A percentile compares a stretch with the other conserved stretches of the same genome.
Conservation (phyloP, 2,113 vertebrate species). For the Protomyctophum bolini region DNA sequence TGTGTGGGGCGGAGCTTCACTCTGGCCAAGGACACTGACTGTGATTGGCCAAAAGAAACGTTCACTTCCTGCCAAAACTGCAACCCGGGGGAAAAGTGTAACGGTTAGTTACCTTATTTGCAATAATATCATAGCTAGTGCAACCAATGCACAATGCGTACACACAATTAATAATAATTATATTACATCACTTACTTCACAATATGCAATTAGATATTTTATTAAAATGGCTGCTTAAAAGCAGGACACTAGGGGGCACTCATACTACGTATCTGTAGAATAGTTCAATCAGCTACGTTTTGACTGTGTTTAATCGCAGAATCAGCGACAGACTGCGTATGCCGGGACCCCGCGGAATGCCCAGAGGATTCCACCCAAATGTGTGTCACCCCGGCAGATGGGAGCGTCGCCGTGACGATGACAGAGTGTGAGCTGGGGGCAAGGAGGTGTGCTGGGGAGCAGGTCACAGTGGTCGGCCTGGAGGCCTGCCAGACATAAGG, state of each 20-base stretch:
- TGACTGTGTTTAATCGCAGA: constrained; percentile 27
- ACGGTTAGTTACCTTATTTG: constrained; percentile 68
- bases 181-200: too few species aligned
- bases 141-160: too few species aligned
- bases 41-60: constrained; percentile 61
- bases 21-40: constrained; percentile 68
- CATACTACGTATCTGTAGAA: too few species aligned
- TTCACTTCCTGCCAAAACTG: constrained; percentile 78
- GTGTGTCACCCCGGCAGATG: constrained; percentile 71
- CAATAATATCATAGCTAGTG: too few species aligned
- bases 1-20: constrained; percentile 82
- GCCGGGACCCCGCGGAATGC: constrained; percentile 72
- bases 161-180: too few species aligned
- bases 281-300: too few species aligned
- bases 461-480: constrained; percentile 74
- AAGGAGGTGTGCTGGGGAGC: constrained; percentile 78
- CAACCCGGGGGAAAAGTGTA: constrained; percentile 80
- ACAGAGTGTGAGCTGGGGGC: constrained; percentile 83
- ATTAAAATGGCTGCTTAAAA: too few species aligned
- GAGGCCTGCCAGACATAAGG: constrained; percentile 70
- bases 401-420: constrained; percentile 63
- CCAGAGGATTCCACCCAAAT: constrained; percentile 70
- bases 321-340: constrained; percentile 71
- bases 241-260: too few species aligned
- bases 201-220: too few species aligned